Evolutionary conservation across 35 echinoderm and acorn worm genomes (phyloP), one percentile per base, ranked within the genome.

Genomic region (Anneissia japonica): DNA sequence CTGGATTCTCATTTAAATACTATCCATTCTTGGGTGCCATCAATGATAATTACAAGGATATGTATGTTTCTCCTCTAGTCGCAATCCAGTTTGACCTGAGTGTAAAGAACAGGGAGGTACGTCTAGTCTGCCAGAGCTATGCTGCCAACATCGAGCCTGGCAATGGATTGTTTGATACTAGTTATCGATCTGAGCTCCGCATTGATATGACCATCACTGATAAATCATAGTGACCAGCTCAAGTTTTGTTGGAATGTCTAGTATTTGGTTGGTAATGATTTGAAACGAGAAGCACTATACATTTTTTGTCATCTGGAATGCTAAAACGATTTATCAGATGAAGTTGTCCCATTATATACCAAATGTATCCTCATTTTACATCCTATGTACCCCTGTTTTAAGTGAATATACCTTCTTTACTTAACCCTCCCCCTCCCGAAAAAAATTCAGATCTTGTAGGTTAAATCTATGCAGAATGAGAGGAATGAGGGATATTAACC

Each of bases 111-210:
- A 64, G 1, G 2, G 51, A 64, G 26, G 51, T 64, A 16, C 34
- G n/a, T 19, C 30, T 84, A 19, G 81, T 87, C 31, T 92, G 90
- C 56, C n/a, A 64, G 19, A 74, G 85, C 0, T 92, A 87, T 75
- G 77, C 81, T 14, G 85, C 37, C 10, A 92, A 92, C 64, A 82
- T 92, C 32, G 40, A 75, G 0, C 90, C 90, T 16, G 46, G 76
- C 33, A 81, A 74, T 21, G 90, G 90, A n/a, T 85, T 92, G 16
- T 92, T 35, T 46, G 90, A 92, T 77, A 79, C 80, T 0, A 73
- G 87, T 34, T 72, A 74, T 26, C 80, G 39, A 31, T 87, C 90
- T 19, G 32, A 83, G 41, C 82, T 84, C 39, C 35, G 39, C 23
- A 41, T 87, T 39, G 73, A 37, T 73, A 72, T 72, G 32, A 64